Percentiles rank a stretch among this genome's conserved stretches.
These are phyloP conservation scores for Cistogaster globosa DNA, from an alignment of 2,888 invertebrate genomes.

Conservation along the genomic window DNA sequence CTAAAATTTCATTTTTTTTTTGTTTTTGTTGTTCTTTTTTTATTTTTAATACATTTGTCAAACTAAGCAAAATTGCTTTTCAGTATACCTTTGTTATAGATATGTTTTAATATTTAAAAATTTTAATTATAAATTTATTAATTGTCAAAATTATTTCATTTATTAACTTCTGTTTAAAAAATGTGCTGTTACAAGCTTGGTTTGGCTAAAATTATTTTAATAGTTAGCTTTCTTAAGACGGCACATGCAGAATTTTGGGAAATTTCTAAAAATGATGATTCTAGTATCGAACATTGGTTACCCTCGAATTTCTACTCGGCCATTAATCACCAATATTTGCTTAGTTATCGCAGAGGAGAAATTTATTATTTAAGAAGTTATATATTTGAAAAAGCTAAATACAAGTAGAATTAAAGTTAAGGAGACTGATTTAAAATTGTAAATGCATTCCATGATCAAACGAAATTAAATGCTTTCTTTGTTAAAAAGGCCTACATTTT, in stretches of 20 bases:
- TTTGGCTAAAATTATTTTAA: not conserved
- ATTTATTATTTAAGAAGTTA: slow-evolving; percentile 39
- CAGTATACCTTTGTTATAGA: not conserved
- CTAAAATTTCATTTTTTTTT: not conserved
- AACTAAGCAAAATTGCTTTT: slow-evolving; percentile 20
- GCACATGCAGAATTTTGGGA: slow-evolving; percentile 54
- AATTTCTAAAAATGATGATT: slow-evolving; percentile 25
- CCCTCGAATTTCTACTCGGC: slow-evolving; percentile 67
- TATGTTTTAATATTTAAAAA: not conserved
- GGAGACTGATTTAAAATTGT: not conserved
- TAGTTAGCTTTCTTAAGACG: not conserved
- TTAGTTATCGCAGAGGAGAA: slow-evolving; percentile 42
- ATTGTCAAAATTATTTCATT: not conserved
- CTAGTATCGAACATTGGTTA: slow-evolving; percentile 43
- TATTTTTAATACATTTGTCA: not conserved
- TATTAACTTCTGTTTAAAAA: not conserved
- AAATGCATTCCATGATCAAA: not conserved
- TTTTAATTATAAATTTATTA: slow-evolving; percentile 5
- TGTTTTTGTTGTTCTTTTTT: no score
- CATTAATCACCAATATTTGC: slow-evolving; percentile 59
- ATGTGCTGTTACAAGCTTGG: not conserved
- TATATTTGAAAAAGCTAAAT: slow-evolving; percentile 56
- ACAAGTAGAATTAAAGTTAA: slow-evolving; percentile 10
- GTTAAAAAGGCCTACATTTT: no score
- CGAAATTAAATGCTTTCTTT: no score